phyloP scores from a whole-genome alignment of 2,888 invertebrate species.

The Plagodis dolabraria region DNA sequence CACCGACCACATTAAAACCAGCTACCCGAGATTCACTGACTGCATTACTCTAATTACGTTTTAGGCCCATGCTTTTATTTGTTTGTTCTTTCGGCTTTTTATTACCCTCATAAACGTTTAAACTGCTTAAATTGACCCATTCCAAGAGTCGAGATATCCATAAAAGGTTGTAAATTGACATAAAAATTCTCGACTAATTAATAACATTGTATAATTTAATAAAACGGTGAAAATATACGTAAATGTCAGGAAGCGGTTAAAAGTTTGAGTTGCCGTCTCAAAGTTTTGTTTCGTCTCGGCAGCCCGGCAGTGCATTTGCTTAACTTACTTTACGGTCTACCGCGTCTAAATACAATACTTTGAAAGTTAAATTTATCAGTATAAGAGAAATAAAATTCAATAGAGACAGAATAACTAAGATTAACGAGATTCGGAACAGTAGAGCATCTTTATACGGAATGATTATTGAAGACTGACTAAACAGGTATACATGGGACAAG shows the following conservation, averaged over 20 bases:
- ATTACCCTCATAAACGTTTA: slow-evolving; percentile 52
- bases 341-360: slow-evolving; percentile 11
- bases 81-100: slow-evolving; percentile 51
- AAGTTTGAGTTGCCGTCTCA: slow-evolving; percentile 13
- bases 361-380: slow-evolving; percentile 5
- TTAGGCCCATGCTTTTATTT: slow-evolving; percentile 57
- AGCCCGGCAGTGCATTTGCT: slow-evolving; percentile 33
- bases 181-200: slow-evolving; percentile 56
- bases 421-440: background rate
- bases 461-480: too few species aligned
- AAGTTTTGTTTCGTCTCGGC: slow-evolving; percentile 34
- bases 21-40: slow-evolving; percentile 53
- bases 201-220: slow-evolving; percentile 49
- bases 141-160: slow-evolving; percentile 42
- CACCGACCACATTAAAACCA: slow-evolving; percentile 26
- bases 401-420: background rate
- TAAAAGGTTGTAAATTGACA: slow-evolving; percentile 56
- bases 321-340: slow-evolving; percentile 10
- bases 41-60: slow-evolving; percentile 75
- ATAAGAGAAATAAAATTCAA: background rate
- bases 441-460: too few species aligned
- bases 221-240: slow-evolving; percentile 39
- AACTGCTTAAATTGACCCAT: slow-evolving; percentile 53
- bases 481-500: too few species aligned
- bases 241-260: slow-evolving; percentile 15